Conservation (phyloP, 2,113 vertebrate species). For the Dasypus novemcinctus region DNA sequence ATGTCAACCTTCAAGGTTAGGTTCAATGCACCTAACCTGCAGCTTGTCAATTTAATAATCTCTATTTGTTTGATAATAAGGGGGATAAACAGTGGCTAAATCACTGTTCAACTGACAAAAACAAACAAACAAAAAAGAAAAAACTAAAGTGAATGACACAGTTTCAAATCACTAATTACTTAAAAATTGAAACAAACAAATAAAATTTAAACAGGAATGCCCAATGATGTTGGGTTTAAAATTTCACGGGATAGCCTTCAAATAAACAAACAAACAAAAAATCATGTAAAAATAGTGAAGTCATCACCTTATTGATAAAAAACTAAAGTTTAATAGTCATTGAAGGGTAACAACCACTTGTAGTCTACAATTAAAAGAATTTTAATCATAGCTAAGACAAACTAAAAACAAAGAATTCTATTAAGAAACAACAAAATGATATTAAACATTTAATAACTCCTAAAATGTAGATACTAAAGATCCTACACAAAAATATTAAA, state of each 20-base stretch:
- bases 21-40: slow-evolving; percentile 76
- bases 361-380: slow-evolving; percentile 86
- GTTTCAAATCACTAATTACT: slow-evolving; percentile 65
- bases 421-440: slow-evolving; percentile 85
- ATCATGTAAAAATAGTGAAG: slow-evolving; percentile 82
- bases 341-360: slow-evolving; percentile 85
- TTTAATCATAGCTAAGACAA: slow-evolving; percentile 85
- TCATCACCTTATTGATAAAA: slow-evolving; percentile 81
- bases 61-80: slow-evolving; percentile 67
- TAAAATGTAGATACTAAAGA: slow-evolving; percentile 84
- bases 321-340: slow-evolving; percentile 86
- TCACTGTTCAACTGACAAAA: slow-evolving; percentile 68
- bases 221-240: slow-evolving; percentile 72
- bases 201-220: slow-evolving; percentile 51
- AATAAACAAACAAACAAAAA: slow-evolving; percentile 76
- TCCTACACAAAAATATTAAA: slow-evolving; percentile 84
- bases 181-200: slow-evolving; percentile 20
- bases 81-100: slow-evolving; percentile 73
- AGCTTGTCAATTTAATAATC: slow-evolving; percentile 71
- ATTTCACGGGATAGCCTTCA: slow-evolving; percentile 75
- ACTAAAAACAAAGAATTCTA: slow-evolving; percentile 85
- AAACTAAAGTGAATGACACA: slow-evolving; percentile 36
- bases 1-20: slow-evolving; percentile 78
- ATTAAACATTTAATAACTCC: slow-evolving; percentile 83
- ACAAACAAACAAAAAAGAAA: background rate